These are phyloP conservation scores for Physella acuta DNA, from an alignment of 1,140 invertebrate species.

Conservation along the genomic window DNA sequence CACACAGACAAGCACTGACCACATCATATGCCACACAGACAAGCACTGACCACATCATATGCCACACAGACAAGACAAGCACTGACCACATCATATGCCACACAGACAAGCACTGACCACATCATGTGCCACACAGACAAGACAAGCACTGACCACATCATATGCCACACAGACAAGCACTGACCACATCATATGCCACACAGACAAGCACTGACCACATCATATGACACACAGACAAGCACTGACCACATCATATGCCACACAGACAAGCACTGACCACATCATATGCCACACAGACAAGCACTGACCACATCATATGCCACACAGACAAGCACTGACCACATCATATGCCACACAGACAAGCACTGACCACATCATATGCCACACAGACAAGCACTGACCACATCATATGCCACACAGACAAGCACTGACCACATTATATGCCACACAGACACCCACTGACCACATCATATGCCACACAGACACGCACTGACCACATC, in stretches of 20 bases:
- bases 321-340: no score
- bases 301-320: slow-evolving; percentile 75
- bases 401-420: not conserved
- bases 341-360: not conserved
- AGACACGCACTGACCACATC: slow-evolving; percentile 69
- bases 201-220: no score
- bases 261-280: no score
- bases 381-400: no score
- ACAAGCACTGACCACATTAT: slow-evolving; percentile 71
- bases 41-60: slow-evolving; percentile 72
- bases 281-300: not conserved
- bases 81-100: no score
- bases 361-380: slow-evolving; percentile 72
- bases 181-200: slow-evolving; percentile 83
- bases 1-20: no score
- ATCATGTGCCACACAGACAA: slow-evolving; percentile 84
- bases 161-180: slow-evolving; percentile 17
- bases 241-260: slow-evolving; percentile 80
- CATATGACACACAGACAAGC: not conserved
- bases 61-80: no score
- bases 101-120: slow-evolving; percentile 65
- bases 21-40: not conserved
- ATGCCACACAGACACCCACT: no score
- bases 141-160: no score
- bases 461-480: not conserved